These are phyloP conservation scores for Leptodirus hochenwartii DNA, from an alignment of 2,888 invertebrate genomes.

Conservation along the genomic window DNA sequence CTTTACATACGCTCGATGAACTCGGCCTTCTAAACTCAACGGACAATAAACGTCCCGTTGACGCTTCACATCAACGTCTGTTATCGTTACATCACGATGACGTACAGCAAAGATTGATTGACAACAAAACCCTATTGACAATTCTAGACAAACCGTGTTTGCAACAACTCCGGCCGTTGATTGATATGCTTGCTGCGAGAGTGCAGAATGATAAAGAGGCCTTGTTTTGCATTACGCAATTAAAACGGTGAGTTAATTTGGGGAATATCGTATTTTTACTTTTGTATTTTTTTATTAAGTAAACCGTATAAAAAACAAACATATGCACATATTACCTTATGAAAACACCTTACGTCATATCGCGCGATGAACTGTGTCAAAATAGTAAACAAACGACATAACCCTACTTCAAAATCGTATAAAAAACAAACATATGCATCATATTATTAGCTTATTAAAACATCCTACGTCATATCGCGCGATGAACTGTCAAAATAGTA, in stretches of 20 bases:
- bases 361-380: no score
- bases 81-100: slow-evolving; percentile 68
- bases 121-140: slow-evolving; percentile 77
- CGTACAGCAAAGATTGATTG: slow-evolving; percentile 77
- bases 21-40: slow-evolving; percentile 34
- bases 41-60: slow-evolving; percentile 41
- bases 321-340: no score
- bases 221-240: slow-evolving; percentile 49
- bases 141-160: slow-evolving; percentile 67
- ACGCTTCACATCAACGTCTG: slow-evolving; percentile 77
- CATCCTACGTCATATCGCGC: no score
- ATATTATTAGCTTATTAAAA: no score
- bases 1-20: slow-evolving; percentile 71
- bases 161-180: slow-evolving; percentile 51
- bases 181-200: slow-evolving; percentile 50
- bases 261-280: not conserved
- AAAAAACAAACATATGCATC: no score
- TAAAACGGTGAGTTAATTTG: slow-evolving; percentile 28
- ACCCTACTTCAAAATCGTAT: no score
- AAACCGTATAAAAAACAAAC: slow-evolving; percentile 5
- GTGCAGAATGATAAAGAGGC: slow-evolving; percentile 87
- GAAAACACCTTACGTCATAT: no score
- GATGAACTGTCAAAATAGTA: no score
- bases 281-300: no score
- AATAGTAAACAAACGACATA: no score